A percentile compares a stretch with the other conserved stretches of the same genome.
Evolutionary conservation across 2,797 vertebrate species (phyloP).

Genomic region (Triplophysa yarkandensis): DNA sequence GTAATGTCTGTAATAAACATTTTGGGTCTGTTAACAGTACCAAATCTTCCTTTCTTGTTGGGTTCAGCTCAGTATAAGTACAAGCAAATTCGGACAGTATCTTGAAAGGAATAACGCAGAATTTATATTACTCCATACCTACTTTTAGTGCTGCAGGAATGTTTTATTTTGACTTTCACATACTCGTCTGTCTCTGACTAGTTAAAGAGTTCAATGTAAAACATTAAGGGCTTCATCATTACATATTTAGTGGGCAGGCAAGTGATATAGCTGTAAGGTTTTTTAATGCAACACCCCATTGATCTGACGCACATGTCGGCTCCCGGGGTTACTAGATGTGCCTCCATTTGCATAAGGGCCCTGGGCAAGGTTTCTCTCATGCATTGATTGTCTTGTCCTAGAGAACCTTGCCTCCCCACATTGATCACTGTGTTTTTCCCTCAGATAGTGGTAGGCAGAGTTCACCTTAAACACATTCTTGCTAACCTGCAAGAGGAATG

Average conservation of each 20-base stretch:
- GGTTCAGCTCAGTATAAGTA: not conserved
- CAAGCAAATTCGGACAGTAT: not conserved
- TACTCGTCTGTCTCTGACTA: conserved; percentile 62
- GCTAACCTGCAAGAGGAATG: conserved; percentile 66
- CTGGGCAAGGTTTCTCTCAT: conserved; percentile 99
- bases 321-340: conserved; percentile 92
- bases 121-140: not conserved
- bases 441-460: conserved; percentile 91
- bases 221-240: conserved; percentile 91
- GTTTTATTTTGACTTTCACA: not conserved
- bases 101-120: not conserved
- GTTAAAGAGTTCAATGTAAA: conserved; percentile 85
- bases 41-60: too few species aligned
- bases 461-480: conserved; percentile 87
- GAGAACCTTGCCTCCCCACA: conserved; percentile 91
- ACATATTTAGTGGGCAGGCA: conserved; percentile 92
- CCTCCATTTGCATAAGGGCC: conserved; percentile 99
- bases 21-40: too few species aligned
- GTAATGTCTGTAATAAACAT: not conserved
- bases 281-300: conserved; percentile 83
- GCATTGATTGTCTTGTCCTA: conserved; percentile 99
- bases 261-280: conserved; percentile 95
- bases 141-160: not conserved
- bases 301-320: conserved; percentile 98
- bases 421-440: conserved; percentile 94